phyloP scores from a whole-genome alignment of 2,113 vertebrate genomes.

The Poeciliopsis retropinna region DNA sequence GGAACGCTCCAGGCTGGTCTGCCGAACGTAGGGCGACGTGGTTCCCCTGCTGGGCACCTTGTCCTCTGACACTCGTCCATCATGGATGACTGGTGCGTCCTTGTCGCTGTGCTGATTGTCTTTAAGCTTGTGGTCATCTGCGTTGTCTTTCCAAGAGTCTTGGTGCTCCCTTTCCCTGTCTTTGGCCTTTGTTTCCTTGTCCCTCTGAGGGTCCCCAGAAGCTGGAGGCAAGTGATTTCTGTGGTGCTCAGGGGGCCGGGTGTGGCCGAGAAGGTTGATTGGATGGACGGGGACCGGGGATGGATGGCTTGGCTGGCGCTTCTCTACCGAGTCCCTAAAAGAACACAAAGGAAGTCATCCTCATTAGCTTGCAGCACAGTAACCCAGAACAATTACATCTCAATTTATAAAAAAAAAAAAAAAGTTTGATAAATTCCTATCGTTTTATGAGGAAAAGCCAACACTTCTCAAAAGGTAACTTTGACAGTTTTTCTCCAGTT shows the following conservation, averaged over 20 bases:
- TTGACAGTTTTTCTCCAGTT: no score
- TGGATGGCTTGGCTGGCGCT: constrained; percentile 90
- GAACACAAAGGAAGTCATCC: constrained; percentile 6
- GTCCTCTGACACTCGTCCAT: constrained; percentile 85
- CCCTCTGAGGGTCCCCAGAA: constrained; percentile 84
- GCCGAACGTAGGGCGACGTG: constrained; percentile 88
- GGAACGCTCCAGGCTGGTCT: constrained; percentile 78
- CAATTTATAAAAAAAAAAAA: not conserved
- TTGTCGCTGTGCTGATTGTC: constrained; percentile 89
- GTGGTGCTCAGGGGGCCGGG: constrained; percentile 86
- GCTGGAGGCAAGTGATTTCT: constrained; percentile 79
- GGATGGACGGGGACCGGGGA: constrained; percentile 88
- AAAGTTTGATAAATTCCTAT: no score
- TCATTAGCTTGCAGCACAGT: not conserved
- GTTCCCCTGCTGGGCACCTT: constrained; percentile 86
- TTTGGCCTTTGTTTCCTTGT: constrained; percentile 89
- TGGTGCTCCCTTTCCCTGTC: constrained; percentile 87
- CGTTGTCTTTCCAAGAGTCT: constrained; percentile 89
- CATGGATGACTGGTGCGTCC: constrained; percentile 84
- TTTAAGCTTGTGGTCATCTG: constrained; percentile 93
- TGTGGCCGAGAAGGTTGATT: constrained; percentile 86
- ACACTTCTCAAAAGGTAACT: no score
- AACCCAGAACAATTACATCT: not conserved
- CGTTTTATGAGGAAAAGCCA: no score
- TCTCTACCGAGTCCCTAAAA: constrained; percentile 89